A percentile compares a stretch with the other conserved stretches of the same genome.
Conservation (phyloP, 2,888 invertebrate genomes). For the Rhaphigaster nebulosa region DNA sequence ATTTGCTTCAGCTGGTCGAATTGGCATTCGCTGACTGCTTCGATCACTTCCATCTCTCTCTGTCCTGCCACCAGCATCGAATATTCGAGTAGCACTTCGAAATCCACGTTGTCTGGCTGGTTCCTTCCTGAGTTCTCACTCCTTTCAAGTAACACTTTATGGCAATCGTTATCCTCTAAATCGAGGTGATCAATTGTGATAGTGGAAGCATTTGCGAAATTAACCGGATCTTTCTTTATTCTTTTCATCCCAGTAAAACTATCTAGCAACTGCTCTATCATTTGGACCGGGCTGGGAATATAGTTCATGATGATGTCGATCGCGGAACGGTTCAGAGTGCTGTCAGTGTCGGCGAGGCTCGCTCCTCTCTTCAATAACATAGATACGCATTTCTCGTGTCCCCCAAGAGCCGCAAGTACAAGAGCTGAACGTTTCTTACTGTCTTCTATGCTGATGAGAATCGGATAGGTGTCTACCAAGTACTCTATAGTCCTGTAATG, state of each 20-base stretch:
- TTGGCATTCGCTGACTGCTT: background rate
- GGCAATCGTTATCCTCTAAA: background rate
- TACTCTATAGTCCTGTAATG: slow-evolving; percentile 27
- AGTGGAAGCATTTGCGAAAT: background rate
- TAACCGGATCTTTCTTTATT: background rate
- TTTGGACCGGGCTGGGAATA: background rate
- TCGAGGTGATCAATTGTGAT: background rate
- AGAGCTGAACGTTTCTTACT: background rate
- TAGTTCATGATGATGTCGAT: slow-evolving; percentile 42
- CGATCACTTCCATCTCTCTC: slow-evolving; percentile 48
- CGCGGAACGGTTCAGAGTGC: background rate
- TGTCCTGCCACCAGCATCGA: slow-evolving; percentile 8
- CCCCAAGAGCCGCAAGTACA: background rate
- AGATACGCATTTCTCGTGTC: background rate
- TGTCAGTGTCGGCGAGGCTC: background rate
- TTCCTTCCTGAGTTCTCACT: background rate
- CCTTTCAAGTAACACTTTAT: background rate
- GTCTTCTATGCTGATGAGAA: background rate
- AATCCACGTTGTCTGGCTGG: slow-evolving; percentile 16
- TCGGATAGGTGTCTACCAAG: background rate
- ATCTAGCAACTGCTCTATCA: slow-evolving; percentile 36
- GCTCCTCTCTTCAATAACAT: slow-evolving; percentile 38
- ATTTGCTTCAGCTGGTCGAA: background rate
- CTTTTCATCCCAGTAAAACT: slow-evolving; percentile 4
- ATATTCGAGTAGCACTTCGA: slow-evolving; percentile 17